phyloP scores from a whole-genome alignment of 2,797 vertebrate species.

The Poliocrania exsul region DNA sequence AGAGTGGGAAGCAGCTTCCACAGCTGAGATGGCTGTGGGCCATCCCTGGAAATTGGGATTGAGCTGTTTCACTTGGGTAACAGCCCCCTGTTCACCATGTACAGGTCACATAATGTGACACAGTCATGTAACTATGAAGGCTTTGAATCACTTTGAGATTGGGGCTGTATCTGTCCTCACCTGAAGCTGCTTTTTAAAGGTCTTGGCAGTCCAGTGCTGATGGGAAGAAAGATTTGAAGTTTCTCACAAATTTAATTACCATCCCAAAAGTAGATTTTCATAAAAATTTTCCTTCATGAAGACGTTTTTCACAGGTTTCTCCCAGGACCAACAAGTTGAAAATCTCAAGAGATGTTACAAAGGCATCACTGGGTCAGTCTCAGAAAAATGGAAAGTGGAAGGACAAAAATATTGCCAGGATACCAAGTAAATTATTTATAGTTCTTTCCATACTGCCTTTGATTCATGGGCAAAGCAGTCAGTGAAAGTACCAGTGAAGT shows the following conservation, averaged over 20 bases:
- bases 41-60: neutral
- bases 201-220: neutral
- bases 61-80: neutral
- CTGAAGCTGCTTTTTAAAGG: neutral
- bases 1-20: neutral
- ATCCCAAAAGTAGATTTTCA: neutral
- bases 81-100: neutral
- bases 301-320: neutral
- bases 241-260: neutral
- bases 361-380: neutral
- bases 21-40: neutral
- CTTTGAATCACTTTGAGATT: neutral
- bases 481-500: neutral
- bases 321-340: neutral
- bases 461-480: neutral
- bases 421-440: neutral
- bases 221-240: neutral
- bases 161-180: neutral
- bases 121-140: neutral
- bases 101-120: fast-evolving
- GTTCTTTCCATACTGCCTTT: neutral
- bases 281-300: neutral
- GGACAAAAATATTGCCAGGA: neutral
- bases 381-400: neutral
- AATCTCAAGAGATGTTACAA: neutral